A percentile compares a stretch with the other conserved stretches of the same genome.
Evolutionary conservation across 2,113 vertebrate genomes (phyloP).

Genomic region (Pogonocichla stellata): DNA sequence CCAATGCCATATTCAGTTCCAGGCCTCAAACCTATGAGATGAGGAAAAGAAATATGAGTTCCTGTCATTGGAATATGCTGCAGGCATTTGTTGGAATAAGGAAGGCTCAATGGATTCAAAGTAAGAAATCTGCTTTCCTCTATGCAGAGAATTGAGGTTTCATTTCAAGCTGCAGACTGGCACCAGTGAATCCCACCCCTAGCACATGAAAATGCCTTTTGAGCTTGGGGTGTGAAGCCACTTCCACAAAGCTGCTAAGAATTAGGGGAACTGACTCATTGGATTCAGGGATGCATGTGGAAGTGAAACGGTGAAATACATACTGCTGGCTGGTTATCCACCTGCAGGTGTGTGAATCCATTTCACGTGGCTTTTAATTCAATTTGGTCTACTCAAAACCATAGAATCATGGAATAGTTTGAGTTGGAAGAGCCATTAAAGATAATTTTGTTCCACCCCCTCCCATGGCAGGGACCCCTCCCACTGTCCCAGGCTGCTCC

Average conservation of each 20-base stretch:
- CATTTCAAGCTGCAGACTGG: background rate
- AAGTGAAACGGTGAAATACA: too few species aligned
- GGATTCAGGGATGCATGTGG: background rate
- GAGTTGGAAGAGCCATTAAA: background rate
- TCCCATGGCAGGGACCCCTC: background rate
- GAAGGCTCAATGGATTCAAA: background rate
- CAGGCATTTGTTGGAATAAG: background rate
- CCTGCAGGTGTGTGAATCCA: background rate
- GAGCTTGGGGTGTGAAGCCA: background rate
- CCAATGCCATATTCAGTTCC: conserved; percentile 96
- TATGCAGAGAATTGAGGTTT: background rate
- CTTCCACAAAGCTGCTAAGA: background rate
- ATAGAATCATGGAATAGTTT: background rate
- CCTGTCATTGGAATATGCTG: background rate
- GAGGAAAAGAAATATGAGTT: background rate
- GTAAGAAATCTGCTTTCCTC: background rate
- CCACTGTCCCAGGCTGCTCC: background rate
- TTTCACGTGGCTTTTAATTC: background rate
- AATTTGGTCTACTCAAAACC: background rate
- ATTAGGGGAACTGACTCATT: background rate
- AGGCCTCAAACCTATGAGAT: conserved; percentile 83
- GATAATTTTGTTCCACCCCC: background rate
- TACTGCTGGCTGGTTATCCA: background rate
- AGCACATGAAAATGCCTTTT: background rate
- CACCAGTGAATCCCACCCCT: background rate